Evolutionary conservation across 2,888 invertebrate species (phyloP).

Genomic region (Eudemis profundana): DNA sequence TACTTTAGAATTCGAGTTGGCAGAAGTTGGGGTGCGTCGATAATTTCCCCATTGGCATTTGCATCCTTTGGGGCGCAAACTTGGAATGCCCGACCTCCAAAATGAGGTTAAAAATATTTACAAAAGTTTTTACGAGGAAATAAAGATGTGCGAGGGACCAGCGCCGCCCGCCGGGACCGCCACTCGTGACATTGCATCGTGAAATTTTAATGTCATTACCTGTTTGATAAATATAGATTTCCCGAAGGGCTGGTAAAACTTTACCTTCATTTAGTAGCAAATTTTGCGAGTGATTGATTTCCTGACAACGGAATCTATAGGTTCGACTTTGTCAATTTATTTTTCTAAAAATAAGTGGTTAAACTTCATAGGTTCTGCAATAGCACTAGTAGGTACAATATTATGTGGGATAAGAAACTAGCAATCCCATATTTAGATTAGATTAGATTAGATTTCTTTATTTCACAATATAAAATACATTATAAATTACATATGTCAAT

Average conservation of each 20-base stretch:
- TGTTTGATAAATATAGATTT: conserved; percentile 36
- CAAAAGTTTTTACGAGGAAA: conserved; percentile 22
- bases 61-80: conserved; percentile 19
- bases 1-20: conserved; percentile 55
- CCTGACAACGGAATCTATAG: background rate
- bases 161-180: background rate
- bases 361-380: too few species aligned
- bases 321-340: too few species aligned
- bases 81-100: background rate
- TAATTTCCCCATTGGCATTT: conserved; percentile 50
- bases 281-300: conserved; percentile 23
- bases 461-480: too few species aligned
- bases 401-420: too few species aligned
- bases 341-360: too few species aligned
- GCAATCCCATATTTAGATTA: too few species aligned
- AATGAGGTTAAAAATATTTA: conserved; percentile 32
- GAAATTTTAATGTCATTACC: conserved; percentile 31
- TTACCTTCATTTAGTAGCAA: background rate
- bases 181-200: conserved; percentile 26
- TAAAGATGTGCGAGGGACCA: conserved; percentile 5
- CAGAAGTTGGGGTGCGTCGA: conserved; percentile 47
- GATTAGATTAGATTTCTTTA: too few species aligned
- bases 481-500: too few species aligned
- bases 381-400: too few species aligned
- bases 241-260: conserved; percentile 9